Base-by-base conservation (phyloP, 2,113 vertebrate species). In the Enhydra lutris region DNA sequence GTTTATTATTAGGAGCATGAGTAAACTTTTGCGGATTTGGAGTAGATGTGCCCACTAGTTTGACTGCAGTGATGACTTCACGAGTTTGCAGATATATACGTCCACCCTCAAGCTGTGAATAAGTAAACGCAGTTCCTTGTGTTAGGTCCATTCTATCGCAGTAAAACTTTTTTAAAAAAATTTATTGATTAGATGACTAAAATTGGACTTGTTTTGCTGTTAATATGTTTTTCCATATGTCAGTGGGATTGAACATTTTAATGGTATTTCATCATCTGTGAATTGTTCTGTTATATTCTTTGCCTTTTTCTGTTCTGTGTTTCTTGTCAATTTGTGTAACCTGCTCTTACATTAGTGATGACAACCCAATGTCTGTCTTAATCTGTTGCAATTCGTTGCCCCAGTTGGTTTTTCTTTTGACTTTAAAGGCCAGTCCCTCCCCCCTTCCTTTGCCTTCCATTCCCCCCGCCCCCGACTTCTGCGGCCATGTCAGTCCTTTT, bases 331-430 rank as follows among this genome's bases (percentile, higher is more conserved):
- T 86, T 36, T 67, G 4, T 47, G 2, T 94, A 42, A 42, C 24
- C 73, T 57, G 36, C 6, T 94, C 36, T 84, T 74, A 24, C 2
- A 8, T 34, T 79, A 76, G 47, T 89, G 36, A 26, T 69, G 18
- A 18, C 23, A 79, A 61, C n/a, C 45, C 39, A 36, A 10, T 65
- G 21, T 69, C 29, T 88, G 1, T 42, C 20, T 76, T 20, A 24
- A 24, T 50, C 50, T 65, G 9, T 69, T 79, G 36, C 50, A 76
- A 4, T 39, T 52, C 34, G 81, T 94, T 94, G 74, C 65, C 52
- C 31, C 52, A 57, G 31, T 71, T 95, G 47, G 45, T 52, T 97
- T 90, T 83, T 94, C 36, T 83, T 65, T 92, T 86, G 21, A 52
- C 47, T 94, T 86, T 69, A 34, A 86, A n/a, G n/a, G 39, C 34